Percentiles rank a stretch among this genome's conserved stretches.
Conservation (phyloP, 2,888 invertebrate genomes). For the Meteorus cinctellus region DNA sequence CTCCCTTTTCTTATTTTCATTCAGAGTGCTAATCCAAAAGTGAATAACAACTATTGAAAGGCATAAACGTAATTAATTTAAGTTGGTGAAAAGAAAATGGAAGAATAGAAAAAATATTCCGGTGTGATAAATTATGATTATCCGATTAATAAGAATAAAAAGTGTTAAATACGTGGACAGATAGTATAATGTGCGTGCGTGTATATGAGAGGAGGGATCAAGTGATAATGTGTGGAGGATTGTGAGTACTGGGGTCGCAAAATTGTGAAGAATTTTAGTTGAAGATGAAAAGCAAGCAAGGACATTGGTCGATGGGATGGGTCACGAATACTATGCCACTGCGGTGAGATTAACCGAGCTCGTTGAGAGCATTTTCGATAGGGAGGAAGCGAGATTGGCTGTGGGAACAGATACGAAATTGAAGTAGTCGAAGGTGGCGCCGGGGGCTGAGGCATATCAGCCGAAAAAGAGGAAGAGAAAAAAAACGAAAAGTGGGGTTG, state of each 20-base stretch:
- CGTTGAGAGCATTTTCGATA: slow-evolving; percentile 6
- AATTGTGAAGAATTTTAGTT: slow-evolving; percentile 1
- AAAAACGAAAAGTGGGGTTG: not conserved
- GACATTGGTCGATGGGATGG: slow-evolving; percentile 14
- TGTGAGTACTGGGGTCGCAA: slow-evolving; percentile 3
- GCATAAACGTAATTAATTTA: not conserved
- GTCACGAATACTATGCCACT: slow-evolving; percentile 34
- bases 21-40: not conserved
- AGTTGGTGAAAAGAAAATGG: not conserved
- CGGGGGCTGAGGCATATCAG: too few relatives aligned
- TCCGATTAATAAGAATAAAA: not conserved
- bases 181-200: slow-evolving; percentile 4
- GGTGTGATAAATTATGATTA: not conserved
- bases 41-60: too few relatives aligned
- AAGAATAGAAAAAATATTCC: not conserved
- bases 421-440: slow-evolving; percentile 2
- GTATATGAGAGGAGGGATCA: not conserved
- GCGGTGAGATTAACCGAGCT: slow-evolving; percentile 48
- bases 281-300: slow-evolving; percentile 11
- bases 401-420: not conserved
- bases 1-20: not conserved
- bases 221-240: slow-evolving; percentile 27
- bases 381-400: slow-evolving; percentile 51
- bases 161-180: not conserved
- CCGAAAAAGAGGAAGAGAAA: not conserved